A percentile compares a stretch with the other conserved stretches of the same genome.
phyloP scores from a whole-genome alignment of 2,797 vertebrate species.

The Cheirogaleus major region DNA sequence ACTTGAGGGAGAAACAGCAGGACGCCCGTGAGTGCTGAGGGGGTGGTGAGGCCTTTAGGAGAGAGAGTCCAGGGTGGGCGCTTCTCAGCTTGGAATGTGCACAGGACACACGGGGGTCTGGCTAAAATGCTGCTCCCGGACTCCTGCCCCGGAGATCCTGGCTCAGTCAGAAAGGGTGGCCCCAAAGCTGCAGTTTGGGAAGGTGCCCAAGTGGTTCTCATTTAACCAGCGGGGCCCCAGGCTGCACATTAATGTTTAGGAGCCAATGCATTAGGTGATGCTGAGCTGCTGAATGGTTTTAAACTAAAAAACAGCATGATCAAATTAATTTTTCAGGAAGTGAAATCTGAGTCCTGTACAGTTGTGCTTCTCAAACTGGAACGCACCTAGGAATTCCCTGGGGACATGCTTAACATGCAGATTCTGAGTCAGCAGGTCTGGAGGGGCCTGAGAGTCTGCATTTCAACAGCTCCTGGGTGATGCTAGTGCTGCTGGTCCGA shows the following conservation, averaged over 20 bases:
- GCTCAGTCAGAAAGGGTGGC: not conserved
- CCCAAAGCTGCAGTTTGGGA: not conserved
- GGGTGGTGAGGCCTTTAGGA: not conserved
- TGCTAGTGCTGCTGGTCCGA: fast-evolving
- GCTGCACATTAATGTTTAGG: not conserved
- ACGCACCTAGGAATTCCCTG: not conserved
- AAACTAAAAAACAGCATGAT: not conserved
- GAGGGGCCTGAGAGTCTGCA: not conserved
- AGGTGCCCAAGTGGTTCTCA: not conserved
- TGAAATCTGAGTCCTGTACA: not conserved
- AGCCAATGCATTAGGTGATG: not conserved
- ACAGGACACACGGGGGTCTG: not conserved
- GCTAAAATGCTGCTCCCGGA: not conserved
- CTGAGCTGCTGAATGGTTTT: not conserved
- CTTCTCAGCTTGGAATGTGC: not conserved
- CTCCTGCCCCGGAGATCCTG: not conserved
- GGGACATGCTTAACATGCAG: not conserved
- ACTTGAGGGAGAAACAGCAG: not conserved
- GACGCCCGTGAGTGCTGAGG: not conserved
- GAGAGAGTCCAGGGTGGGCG: not conserved
- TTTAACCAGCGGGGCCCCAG: not conserved
- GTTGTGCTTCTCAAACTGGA: not conserved
- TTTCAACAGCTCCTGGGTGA: not conserved
- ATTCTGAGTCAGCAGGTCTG: not conserved
- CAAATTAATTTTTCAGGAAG: not conserved